Evolutionary conservation across 2,888 invertebrate species (phyloP), one percentile per base, ranked within the genome.

Genomic region (Harpalus rufipes): DNA sequence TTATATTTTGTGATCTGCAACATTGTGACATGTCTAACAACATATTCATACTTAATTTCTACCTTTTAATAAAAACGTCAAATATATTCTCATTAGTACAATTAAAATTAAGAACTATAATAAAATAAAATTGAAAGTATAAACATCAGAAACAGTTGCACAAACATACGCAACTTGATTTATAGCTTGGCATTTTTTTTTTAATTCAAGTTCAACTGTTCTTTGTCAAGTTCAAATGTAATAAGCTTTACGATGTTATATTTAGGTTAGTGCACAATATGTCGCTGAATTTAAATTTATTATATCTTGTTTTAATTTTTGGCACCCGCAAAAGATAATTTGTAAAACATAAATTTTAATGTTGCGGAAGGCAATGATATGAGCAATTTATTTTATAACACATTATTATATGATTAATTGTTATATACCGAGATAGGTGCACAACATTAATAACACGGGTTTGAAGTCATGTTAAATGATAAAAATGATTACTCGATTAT

Each of bases 221-320:
- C 41, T 41, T 41, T 44, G 8, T 44, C 72, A 74, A 74, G 72
- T 44, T 74, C 68, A 68, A 14, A 68, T 12, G 21, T 51, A 74
- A 44, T 58, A 44, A 78, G 56, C 58, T 18, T 18, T 76, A 8
- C 16, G 56, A 44, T 7, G 72, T 58, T 78, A 78, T 78, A 56
- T 78, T 58, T 78, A 78, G 58, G 25, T 58, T 51, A 0, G 14
- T 78, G 10, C 32, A 78, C 32, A 78, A 78, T 25, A 58, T 6
- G 3, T 3, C 12, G 21, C 25, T 78, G 56, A 78, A 56, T 78
- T 56, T 12, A 1, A 58, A 56, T 78, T 21, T 78, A 78, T 32
- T 78, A 51, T 51, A 12, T 78, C 25, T 58, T 56, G 21, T 56
- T 78, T 78, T 78, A 78, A 58, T 58, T 74, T 74, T n/a, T 78